phyloP scores from a whole-genome alignment of 2,113 vertebrate species.

The Alexandromys fortis region DNA sequence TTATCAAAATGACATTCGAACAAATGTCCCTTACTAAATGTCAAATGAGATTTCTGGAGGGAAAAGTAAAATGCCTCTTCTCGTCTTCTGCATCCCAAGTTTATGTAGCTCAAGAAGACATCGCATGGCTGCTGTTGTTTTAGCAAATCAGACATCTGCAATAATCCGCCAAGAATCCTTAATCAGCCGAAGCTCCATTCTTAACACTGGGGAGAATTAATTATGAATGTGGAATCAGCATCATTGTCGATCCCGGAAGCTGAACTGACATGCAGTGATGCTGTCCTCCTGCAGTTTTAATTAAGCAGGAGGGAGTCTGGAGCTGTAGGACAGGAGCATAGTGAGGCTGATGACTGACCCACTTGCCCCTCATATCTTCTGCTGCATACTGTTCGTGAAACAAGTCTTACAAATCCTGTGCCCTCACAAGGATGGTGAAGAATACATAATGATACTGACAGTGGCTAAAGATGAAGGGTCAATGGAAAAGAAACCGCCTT shows the following conservation, averaged over 20 bases:
- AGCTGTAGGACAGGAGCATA: neutral
- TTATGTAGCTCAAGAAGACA: slow-evolving; percentile 81
- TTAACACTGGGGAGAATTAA: slow-evolving; percentile 47
- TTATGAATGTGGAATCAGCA: slow-evolving; percentile 56
- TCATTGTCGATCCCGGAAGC: slow-evolving; percentile 20
- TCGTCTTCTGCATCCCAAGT: slow-evolving; percentile 68
- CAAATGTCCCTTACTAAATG: slow-evolving; percentile 85
- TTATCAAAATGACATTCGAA: slow-evolving; percentile 87
- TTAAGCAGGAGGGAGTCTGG: slow-evolving; percentile 23
- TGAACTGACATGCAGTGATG: neutral
- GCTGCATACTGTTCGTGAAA: slow-evolving; percentile 27
- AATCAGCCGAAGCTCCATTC: slow-evolving; percentile 42
- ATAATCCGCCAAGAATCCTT: slow-evolving; percentile 48
- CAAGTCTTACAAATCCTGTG: neutral
- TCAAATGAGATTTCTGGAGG: slow-evolving; percentile 84
- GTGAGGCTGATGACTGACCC: neutral
- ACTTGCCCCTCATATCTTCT: neutral
- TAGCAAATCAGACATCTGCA: slow-evolving; percentile 64
- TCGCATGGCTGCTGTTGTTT: slow-evolving; percentile 53
- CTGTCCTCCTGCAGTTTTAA: slow-evolving; percentile 37
- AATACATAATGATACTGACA: slow-evolving; percentile 9
- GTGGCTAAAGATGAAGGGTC: neutral
- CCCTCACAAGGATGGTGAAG: neutral
- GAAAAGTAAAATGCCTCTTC: slow-evolving; percentile 77
- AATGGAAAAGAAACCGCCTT: neutral